Evolutionary conservation across 2,797 vertebrate species (phyloP).

Genomic region (Phyllotis vaccarum): DNA sequence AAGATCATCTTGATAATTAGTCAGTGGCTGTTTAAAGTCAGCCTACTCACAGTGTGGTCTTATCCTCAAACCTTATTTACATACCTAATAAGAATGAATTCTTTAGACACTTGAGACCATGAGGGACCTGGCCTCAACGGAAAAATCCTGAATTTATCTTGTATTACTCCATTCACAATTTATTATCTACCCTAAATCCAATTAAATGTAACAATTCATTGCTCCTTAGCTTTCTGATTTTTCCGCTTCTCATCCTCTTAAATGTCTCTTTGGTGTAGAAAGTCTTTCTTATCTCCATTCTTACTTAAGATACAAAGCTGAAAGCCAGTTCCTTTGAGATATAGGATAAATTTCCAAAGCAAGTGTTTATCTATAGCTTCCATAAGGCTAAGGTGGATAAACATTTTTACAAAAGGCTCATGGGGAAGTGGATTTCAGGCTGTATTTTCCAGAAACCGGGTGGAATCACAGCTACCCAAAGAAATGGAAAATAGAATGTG

Average conservation of each 20-base stretch:
- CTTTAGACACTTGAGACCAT: neutral
- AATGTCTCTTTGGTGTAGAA: slow-evolving; percentile 41
- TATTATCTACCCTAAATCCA: slow-evolving; percentile 55
- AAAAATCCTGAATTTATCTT: neutral
- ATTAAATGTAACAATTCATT: slow-evolving; percentile 43
- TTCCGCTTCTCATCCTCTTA: slow-evolving; percentile 31
- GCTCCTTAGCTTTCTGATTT: neutral
- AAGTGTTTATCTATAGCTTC: slow-evolving; percentile 52
- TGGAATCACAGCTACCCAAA: neutral
- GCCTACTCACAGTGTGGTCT: neutral
- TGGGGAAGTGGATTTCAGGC: slow-evolving; percentile 17
- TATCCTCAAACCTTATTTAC: slow-evolving; percentile 22
- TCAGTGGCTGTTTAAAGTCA: neutral
- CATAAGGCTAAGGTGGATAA: slow-evolving; percentile 61
- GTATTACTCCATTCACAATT: slow-evolving; percentile 4
- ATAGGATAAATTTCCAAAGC: slow-evolving; percentile 55
- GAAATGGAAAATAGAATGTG: neutral
- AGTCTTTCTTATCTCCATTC: slow-evolving; percentile 16
- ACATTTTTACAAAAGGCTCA: neutral
- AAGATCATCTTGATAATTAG: slow-evolving; percentile 33
- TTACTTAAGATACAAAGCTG: slow-evolving; percentile 41
- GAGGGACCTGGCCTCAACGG: neutral
- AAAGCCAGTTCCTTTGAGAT: slow-evolving; percentile 56
- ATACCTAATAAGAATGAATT: slow-evolving; percentile 9
- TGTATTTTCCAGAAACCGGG: neutral